These are phyloP conservation scores for Puntigrus tetrazona DNA, from an alignment of 2,113 vertebrate genomes.

Conservation along the genomic window DNA sequence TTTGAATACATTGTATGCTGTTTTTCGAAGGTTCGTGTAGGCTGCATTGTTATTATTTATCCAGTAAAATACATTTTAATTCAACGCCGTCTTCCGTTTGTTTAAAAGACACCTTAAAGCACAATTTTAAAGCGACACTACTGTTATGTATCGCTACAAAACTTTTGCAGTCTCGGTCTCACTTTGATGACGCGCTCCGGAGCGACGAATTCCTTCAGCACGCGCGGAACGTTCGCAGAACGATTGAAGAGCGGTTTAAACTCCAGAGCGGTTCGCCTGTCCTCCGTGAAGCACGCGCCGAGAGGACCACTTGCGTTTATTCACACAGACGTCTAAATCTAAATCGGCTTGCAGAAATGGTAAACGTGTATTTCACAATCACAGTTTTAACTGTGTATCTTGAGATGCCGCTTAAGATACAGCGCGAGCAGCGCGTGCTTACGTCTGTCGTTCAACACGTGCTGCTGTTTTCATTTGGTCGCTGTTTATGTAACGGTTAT, in stretches of 20 bases:
- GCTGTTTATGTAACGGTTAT: not conserved
- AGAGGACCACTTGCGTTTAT: conserved; percentile 44
- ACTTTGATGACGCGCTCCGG: no score
- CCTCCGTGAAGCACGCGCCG: conserved; percentile 61
- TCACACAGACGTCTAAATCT: not conserved
- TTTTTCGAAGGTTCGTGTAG: no score
- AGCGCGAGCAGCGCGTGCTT: not conserved
- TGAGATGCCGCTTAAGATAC: not conserved
- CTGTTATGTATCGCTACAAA: not conserved
- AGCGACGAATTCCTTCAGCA: no score
- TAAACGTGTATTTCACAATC: not conserved
- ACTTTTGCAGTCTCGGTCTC: not conserved
- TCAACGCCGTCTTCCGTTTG: no score
- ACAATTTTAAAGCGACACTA: no score
- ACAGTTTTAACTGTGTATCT: not conserved
- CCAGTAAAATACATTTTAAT: not conserved
- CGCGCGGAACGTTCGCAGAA: not conserved
- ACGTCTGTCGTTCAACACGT: not conserved
- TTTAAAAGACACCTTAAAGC: no score
- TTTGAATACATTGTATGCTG: no score
- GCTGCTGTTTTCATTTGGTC: not conserved
- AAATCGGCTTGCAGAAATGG: conserved; percentile 37
- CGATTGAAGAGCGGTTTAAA: not conserved
- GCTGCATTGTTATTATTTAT: not conserved
- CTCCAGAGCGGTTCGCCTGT: conserved; percentile 4